A percentile compares a stretch with the other conserved stretches of the same genome.
phyloP scores from a whole-genome alignment of 2,113 vertebrate species.

The Epinephelus moara region DNA sequence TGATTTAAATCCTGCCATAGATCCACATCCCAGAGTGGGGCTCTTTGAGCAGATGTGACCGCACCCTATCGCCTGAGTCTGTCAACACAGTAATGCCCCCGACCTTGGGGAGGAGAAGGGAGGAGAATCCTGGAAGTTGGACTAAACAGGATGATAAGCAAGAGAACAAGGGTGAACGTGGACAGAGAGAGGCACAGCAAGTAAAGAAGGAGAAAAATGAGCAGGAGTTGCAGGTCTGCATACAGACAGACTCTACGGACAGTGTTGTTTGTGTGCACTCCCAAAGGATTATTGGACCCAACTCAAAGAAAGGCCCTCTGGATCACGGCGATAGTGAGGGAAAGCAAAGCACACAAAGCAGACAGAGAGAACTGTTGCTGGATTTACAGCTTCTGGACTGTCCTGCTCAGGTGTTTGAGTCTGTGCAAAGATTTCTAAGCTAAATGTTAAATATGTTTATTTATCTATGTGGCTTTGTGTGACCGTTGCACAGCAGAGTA shows the following conservation, averaged over 20 bases:
- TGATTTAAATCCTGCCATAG: slow-evolving; percentile 42
- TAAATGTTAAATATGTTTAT: slow-evolving; percentile 27
- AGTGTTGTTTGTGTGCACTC: slow-evolving; percentile 5
- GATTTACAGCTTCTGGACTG: slow-evolving; percentile 46
- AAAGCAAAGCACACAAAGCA: slow-evolving; percentile 15
- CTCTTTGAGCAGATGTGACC: slow-evolving; percentile 47
- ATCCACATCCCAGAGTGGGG: slow-evolving; percentile 21
- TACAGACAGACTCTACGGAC: slow-evolving; percentile 36
- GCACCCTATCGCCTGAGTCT: slow-evolving; percentile 33
- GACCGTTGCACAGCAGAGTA: neutral
- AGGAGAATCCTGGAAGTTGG: slow-evolving; percentile 8
- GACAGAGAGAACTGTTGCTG: slow-evolving; percentile 32
- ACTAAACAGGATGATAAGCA: slow-evolving; percentile 29
- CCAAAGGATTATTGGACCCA: neutral
- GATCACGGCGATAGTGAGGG: slow-evolving; percentile 10
- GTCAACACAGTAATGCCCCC: slow-evolving; percentile 22
- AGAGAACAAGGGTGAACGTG: neutral
- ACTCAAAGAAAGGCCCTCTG: slow-evolving; percentile 5
- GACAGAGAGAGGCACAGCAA: slow-evolving; percentile 9
- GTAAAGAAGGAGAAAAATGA: slow-evolving; percentile 8
- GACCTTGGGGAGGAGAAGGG: neutral
- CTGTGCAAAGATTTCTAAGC: slow-evolving; percentile 45
- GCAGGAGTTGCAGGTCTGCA: neutral
- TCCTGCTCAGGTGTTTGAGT: slow-evolving; percentile 35
- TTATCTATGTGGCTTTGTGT: neutral